phyloP scores from a whole-genome alignment of 2,113 vertebrate genomes.

The Chloropsis hardwickii region DNA sequence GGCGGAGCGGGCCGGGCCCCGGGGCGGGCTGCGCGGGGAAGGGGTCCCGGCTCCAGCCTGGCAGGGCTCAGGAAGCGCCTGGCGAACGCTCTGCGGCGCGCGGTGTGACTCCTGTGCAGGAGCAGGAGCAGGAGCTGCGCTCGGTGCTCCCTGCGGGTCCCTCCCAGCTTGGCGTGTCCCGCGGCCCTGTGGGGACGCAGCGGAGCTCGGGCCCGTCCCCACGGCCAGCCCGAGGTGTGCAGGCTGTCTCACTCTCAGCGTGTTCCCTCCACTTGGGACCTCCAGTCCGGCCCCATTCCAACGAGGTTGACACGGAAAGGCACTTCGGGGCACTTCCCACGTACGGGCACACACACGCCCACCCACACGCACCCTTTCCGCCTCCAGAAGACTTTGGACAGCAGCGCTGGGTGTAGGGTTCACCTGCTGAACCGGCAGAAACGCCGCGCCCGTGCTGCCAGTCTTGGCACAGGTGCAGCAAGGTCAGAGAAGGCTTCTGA shows the following conservation, averaged over 20 bases:
- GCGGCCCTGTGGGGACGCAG: not conserved
- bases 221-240: not conserved
- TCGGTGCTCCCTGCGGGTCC: not conserved
- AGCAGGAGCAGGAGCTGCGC: not conserved
- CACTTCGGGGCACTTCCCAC: fast-evolving
- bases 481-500: no score
- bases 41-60: fast-evolving
- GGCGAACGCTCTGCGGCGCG: not conserved
- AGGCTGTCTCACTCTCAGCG: not conserved
- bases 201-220: not conserved
- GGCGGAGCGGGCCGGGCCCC: fast-evolving
- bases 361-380: not conserved
- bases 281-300: no score
- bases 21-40: fast-evolving
- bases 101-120: not conserved
- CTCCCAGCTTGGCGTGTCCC: not conserved
- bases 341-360: not conserved
- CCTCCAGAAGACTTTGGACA: not conserved
- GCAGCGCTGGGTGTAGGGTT: not conserved
- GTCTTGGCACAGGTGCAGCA: not conserved
- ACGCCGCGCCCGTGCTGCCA: fast-evolving
- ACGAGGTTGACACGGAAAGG: not conserved
- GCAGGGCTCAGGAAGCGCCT: fast-evolving
- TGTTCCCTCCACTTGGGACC: no score
- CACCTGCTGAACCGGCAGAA: not conserved